Conservation (phyloP, 2,113 vertebrate species). For the Sinocyclocheilus grahami region DNA sequence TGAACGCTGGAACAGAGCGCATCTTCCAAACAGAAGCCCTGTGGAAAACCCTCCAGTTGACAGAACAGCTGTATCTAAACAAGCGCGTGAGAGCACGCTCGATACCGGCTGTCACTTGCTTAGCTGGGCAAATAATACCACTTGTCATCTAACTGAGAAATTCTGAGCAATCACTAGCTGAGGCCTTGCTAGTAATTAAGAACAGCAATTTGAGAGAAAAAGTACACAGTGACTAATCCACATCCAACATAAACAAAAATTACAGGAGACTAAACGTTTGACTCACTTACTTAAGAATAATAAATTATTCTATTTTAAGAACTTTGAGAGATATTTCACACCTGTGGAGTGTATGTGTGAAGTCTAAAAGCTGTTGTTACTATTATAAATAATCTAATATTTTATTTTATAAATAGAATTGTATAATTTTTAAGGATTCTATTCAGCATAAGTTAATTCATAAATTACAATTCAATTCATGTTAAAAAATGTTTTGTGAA, state of each 20-base stretch:
- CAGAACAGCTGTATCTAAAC: constrained; percentile 73
- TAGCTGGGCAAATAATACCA: constrained; percentile 61
- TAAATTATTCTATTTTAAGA: constrained; percentile 1
- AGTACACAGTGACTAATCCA: constrained; percentile 55
- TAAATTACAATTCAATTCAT: not conserved
- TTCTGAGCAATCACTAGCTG: constrained; percentile 40
- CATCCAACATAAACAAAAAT: constrained; percentile 46
- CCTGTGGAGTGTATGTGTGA: constrained; percentile 28
- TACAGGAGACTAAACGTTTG: constrained; percentile 21
- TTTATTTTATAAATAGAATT: not conserved
- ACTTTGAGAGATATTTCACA: constrained; percentile 21
- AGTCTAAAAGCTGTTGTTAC: not conserved
- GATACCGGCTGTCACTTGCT: constrained; percentile 58
- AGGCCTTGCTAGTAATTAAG: constrained; percentile 52
- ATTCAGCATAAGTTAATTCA: not conserved
- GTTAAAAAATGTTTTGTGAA: not conserved
- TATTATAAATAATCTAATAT: not conserved
- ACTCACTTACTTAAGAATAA: constrained; percentile 15
- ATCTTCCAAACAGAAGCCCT: constrained; percentile 57
- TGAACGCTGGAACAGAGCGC: constrained; percentile 61
- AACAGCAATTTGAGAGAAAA: constrained; percentile 54
- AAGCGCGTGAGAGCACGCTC: constrained; percentile 61
- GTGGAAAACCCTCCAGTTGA: constrained; percentile 71
- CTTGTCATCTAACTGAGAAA: constrained; percentile 50
- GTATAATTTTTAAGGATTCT: not conserved